Evolutionary conservation across 2,113 vertebrate species (phyloP).

Genomic region (Tetrax tetrax): DNA sequence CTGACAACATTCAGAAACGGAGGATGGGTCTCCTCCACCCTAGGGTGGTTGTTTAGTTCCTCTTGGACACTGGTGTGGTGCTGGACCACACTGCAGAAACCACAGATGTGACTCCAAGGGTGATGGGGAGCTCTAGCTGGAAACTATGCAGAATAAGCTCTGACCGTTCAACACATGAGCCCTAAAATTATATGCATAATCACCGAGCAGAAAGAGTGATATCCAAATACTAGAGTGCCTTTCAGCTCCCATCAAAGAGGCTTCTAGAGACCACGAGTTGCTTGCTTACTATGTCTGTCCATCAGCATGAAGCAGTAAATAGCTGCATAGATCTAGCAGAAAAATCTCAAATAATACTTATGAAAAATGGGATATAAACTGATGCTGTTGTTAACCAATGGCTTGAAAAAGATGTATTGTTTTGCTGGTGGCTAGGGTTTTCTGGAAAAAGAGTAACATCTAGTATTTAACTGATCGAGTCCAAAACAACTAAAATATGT

Average conservation of each 20-base stretch:
- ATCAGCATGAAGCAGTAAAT: not conserved
- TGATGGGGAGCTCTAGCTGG: not conserved
- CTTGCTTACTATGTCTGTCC: not conserved
- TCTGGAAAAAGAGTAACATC: not conserved
- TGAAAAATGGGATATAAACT: not conserved
- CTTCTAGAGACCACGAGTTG: not conserved
- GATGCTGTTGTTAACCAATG: not conserved
- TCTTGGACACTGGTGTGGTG: not conserved
- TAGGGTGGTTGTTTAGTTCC: not conserved
- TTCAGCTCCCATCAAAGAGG: not conserved
- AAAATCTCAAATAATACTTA: not conserved
- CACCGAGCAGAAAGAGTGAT: not conserved
- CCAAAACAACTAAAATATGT: not conserved
- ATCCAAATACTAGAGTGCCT: not conserved
- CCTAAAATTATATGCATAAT: not conserved
- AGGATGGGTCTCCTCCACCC: not conserved
- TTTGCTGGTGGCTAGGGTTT: not conserved
- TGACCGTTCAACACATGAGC: not conserved
- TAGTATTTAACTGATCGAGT: not conserved
- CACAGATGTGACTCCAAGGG: not conserved
- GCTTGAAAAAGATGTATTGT: not conserved
- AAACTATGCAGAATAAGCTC: not conserved
- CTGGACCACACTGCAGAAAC: not conserved
- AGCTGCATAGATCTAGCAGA: not conserved
- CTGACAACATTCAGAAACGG: not conserved